Percentiles rank a stretch among this genome's conserved stretches.
These are phyloP conservation scores for Motacilla tschutschensis DNA, from an alignment of 2,113 vertebrate species.

Conservation along the genomic window DNA sequence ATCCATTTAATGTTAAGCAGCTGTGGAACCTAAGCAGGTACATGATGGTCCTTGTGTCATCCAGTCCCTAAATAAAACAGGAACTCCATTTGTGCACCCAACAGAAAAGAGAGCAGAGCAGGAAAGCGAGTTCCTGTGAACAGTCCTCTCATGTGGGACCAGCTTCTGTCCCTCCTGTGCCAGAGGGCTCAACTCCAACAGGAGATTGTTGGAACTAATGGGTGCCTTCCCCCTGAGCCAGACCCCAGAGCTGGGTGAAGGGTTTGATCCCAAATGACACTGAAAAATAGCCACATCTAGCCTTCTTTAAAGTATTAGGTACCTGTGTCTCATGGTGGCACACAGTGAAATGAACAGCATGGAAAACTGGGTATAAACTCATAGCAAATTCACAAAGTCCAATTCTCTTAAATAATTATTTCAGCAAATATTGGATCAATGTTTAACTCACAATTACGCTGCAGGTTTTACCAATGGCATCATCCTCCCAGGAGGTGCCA, in stretches of 20 bases:
- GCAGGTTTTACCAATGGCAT: neutral
- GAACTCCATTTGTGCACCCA: neutral
- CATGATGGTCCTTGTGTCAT: neutral
- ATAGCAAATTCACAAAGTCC: neutral
- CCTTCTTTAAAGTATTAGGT: neutral
- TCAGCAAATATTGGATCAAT: neutral
- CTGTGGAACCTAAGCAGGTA: neutral
- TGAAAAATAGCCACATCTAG: neutral
- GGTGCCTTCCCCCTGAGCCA: neutral
- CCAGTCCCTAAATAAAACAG: neutral
- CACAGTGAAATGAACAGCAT: neutral
- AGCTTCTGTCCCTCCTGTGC: neutral
- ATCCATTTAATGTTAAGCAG: neutral
- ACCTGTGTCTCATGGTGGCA: neutral
- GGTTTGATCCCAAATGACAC: neutral
- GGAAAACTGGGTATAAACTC: neutral
- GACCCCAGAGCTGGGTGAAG: neutral
- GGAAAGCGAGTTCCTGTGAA: neutral
- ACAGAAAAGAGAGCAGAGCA: neutral
- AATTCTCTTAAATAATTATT: neutral
- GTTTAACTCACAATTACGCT: rapidly evolving
- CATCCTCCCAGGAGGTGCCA: neutral
- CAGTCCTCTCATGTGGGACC: rapidly evolving
- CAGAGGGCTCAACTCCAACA: neutral
- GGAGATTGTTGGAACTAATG: neutral